Conservation (phyloP, 2,888 invertebrate genomes). For the Vandiemenella viatica region DNA sequence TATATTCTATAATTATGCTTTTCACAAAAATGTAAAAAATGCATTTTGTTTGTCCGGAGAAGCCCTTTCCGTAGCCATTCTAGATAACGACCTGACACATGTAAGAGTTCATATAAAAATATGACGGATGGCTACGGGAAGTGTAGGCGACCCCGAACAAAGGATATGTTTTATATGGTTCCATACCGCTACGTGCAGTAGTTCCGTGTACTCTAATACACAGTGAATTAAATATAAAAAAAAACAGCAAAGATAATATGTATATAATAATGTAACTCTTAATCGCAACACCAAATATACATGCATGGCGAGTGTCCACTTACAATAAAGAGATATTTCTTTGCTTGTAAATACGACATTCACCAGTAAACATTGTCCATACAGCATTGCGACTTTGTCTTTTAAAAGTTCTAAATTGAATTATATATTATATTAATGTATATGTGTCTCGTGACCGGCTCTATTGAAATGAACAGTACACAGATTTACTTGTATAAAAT, state of each 20-base stretch:
- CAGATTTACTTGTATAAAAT: no score
- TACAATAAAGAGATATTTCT: no score
- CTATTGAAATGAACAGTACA: no score
- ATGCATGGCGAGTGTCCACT: no score
- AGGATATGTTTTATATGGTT: slow-evolving; percentile 18
- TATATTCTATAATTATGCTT: slow-evolving; percentile 8
- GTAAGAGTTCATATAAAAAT: slow-evolving; percentile 16
- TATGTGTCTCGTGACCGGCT: no score
- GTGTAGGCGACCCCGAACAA: slow-evolving; percentile 14
- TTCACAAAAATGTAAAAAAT: slow-evolving; percentile 10
- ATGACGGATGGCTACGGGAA: slow-evolving; percentile 18
- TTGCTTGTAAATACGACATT: slow-evolving; percentile 1
- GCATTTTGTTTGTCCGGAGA: background rate
- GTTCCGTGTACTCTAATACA: slow-evolving; percentile 8
- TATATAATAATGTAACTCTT: background rate
- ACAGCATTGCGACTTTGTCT: slow-evolving; percentile 5
- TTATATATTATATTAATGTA: no score
- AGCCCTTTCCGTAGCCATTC: slow-evolving; percentile 17
- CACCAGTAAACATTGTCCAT: slow-evolving; percentile 9
- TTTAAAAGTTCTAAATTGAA: no score
- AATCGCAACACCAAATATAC: slow-evolving; percentile 4
- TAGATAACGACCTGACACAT: slow-evolving; percentile 19
- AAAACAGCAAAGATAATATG: background rate
- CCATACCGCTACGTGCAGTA: slow-evolving; percentile 10
- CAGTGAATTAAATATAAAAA: background rate